Evolutionary conservation across 1,140 invertebrate species (phyloP), one percentile per base, ranked within the genome.

Genomic region (Drosophila subobscura): DNA sequence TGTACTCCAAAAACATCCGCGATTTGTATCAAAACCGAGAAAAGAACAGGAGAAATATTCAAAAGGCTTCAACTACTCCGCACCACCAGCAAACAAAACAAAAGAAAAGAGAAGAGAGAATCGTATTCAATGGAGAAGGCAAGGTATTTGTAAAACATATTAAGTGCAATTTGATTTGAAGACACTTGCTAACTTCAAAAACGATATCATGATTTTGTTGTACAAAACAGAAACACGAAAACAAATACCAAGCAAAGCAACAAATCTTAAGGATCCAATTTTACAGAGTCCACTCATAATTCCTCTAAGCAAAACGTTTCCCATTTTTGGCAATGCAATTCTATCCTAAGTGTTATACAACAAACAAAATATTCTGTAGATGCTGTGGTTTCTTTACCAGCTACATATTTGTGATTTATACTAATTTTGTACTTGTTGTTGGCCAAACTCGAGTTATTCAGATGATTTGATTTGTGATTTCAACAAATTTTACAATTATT

Each of bases 11-110:
- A 37, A 37, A 37, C 33, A 37, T 37, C 33, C 33, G 33, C 10
- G 33, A 37, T 37, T 12, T 4, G 33, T 37, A 60, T 22, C 16
- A 42, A 71, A 58, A 40, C 22, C 8, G 61, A 61, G 22, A 53
- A 25, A 29, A 40, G 41, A 56, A 29, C 52, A 58, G 22, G 44
- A 67, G 16, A 10, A 41, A 4, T 42, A 58, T 50, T 40, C 16
- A 66, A 72, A 71, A 59, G 77, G 77, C 77, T 79, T 80, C 79
- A 83, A 66, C 64, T 73, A 79, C 59, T 78, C 47, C 57, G 66
- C 65, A 77, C 59, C 42, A 64, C 72, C 57, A 72, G 42, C 70
- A 68, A 54, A 41, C 70, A 68, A 54, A 41, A 53, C 12, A 47
- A 54, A 33, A 10, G 12, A 55, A 51, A 37, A 25, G n/a, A 33